A percentile compares a stretch with the other conserved stretches of the same genome.
Conservation (phyloP, 2,888 invertebrate genomes). For the Copidosoma aretas region DNA sequence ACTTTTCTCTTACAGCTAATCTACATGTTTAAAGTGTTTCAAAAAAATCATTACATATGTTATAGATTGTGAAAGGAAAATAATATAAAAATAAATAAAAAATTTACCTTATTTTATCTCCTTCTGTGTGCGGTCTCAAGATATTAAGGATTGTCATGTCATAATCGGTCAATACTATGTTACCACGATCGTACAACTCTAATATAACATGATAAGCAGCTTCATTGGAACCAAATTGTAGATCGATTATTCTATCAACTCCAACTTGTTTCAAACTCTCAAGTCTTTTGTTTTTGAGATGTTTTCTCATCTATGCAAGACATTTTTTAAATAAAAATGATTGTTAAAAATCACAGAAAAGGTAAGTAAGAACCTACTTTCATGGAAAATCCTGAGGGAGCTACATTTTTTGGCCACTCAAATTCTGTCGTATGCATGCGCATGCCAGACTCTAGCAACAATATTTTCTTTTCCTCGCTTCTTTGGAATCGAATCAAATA, state of each 20-base stretch:
- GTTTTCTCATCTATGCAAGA: constrained; percentile 83
- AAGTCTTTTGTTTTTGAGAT: constrained; percentile 92
- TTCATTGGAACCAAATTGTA: constrained; percentile 94
- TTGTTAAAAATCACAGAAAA: neutral
- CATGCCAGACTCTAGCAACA: constrained; percentile 93
- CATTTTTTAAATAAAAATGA: constrained; percentile 2
- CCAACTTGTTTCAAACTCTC: constrained; percentile 88
- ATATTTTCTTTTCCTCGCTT: constrained; percentile 84
- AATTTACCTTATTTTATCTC: constrained; percentile 78
- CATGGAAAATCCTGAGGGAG: constrained; percentile 97
- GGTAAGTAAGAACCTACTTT: constrained; percentile 71
- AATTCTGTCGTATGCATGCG: constrained; percentile 93
- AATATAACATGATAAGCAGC: constrained; percentile 94
- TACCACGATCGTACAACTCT: constrained; percentile 95
- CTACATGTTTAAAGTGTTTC: constrained; percentile 60
- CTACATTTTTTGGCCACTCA: constrained; percentile 98
- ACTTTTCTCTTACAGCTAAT: constrained; percentile 92
- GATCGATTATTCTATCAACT: constrained; percentile 89
- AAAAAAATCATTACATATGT: constrained; percentile 9
- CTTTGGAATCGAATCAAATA: constrained; percentile 89
- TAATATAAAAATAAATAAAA: neutral
- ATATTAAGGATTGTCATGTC: constrained; percentile 90
- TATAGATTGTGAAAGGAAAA: neutral
- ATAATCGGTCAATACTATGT: constrained; percentile 91
- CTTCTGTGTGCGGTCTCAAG: constrained; percentile 89